Evolutionary conservation across 2,888 invertebrate genomes (phyloP), one percentile per base, ranked within the genome.

Genomic region (Argyresthia goedartella): DNA sequence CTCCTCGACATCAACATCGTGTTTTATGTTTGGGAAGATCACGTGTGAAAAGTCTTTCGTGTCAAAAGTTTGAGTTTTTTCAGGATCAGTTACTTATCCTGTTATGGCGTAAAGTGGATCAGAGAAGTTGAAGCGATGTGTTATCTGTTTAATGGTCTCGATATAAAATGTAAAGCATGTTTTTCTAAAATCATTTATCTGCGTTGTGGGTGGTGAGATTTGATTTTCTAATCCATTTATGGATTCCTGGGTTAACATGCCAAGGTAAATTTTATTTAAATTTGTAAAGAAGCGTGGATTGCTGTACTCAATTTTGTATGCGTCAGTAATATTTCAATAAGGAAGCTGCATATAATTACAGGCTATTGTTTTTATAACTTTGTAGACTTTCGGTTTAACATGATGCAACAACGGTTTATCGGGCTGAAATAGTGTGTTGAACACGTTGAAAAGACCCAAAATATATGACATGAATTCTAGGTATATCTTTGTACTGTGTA

Each of bases 71-170:
- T n/a, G n/a, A n/a, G n/a, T n/a, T n/a, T n/a, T n/a, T n/a, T n/a
- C n/a, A n/a, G n/a, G n/a, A n/a, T n/a, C n/a, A n/a, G n/a, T n/a
- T n/a, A 44, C 16, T 16, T 15, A 14, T 50, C 46, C 46, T 50
- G 53, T 39, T 14, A 53, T 47, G 33, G 33, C 34, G 15, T 45
- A 56, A 42, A 56, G 13, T 36, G 54, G 54, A 45, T 55, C 55
- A 34, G 47, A 50, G 49, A 57, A 57, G 46, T 52, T 35, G 15
- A 50, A 57, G 41, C 57, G 52, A 56, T 59, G 43, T 47, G 25
- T 50, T 51, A 56, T 59, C 48, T 59, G 55, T 55, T 50, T 51
- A 35, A 57, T 50, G 8, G n/a, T n/a, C n/a, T n/a, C n/a, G n/a
- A n/a, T n/a, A n/a, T n/a, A n/a, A n/a, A n/a, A n/a, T n/a, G n/a